Evolutionary conservation across 53 echinoderm and acorn worm species (phyloP).

Genomic region (Paelopatides confundens): DNA sequence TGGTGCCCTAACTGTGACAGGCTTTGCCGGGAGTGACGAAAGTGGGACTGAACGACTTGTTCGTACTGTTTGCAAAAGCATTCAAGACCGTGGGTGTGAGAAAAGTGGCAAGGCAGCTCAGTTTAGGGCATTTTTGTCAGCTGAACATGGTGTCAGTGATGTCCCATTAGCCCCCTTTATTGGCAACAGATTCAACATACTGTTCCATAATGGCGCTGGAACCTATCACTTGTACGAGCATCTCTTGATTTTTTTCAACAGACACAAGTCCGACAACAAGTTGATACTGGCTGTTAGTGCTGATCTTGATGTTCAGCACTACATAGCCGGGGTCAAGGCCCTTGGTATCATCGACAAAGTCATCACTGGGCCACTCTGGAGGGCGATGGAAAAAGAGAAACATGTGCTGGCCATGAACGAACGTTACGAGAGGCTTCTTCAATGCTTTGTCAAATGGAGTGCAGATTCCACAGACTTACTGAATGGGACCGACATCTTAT

Average conservation of each 20-base stretch:
- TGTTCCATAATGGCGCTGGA: too few relatives aligned
- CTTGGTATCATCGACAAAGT: conserved; percentile 42
- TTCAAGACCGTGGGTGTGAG: conserved; percentile 67
- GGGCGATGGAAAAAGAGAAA: conserved; percentile 34
- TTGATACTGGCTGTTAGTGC: conserved; percentile 61
- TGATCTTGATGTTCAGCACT: conserved; percentile 49
- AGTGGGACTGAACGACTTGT: conserved; percentile 64
- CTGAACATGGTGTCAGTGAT: neutral
- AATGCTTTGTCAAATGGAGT: too few relatives aligned
- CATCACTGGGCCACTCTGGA: too few relatives aligned
- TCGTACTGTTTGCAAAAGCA: conserved; percentile 64
- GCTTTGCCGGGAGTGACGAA: neutral
- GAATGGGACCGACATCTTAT: conserved; percentile 50
- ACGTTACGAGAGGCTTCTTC: too few relatives aligned
- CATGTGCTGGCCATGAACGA: too few relatives aligned
- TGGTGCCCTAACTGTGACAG: neutral
- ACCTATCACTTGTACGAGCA: conserved; percentile 15
- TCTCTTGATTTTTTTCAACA: conserved; percentile 17
- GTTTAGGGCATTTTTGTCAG: conserved; percentile 54
- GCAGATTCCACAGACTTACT: too few relatives aligned
- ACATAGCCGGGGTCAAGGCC: conserved; percentile 29
- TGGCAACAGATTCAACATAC: too few relatives aligned
- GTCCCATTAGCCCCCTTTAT: conserved; percentile 53
- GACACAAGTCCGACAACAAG: conserved; percentile 43
- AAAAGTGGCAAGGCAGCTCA: conserved; percentile 66